phyloP scores from a whole-genome alignment of 2,113 vertebrate genomes.

The Pelvicachromis taeniatus region DNA sequence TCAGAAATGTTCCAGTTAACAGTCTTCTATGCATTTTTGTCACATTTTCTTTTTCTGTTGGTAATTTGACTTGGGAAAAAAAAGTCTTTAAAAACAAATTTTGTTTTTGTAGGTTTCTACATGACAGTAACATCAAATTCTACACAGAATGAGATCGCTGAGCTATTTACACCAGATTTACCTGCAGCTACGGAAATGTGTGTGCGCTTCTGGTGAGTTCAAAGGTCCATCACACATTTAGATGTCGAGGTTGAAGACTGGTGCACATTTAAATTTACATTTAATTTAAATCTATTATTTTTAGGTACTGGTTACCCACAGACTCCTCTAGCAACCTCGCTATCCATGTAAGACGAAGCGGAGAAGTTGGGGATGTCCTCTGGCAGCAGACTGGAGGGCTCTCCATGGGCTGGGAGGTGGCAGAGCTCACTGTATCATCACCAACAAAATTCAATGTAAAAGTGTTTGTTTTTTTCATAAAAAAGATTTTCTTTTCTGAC shows the following conservation, averaged over 20 bases:
- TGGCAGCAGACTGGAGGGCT: slow-evolving; percentile 55
- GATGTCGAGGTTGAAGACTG: not conserved
- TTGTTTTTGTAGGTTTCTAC: slow-evolving; percentile 60
- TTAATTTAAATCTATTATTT: not conserved
- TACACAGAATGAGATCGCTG: slow-evolving; percentile 8
- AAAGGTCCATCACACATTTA: not conserved
- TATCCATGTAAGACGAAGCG: slow-evolving; percentile 48
- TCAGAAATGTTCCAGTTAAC: not conserved
- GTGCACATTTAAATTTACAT: not conserved
- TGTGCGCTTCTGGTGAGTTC: slow-evolving; percentile 69
- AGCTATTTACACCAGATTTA: slow-evolving; percentile 59
- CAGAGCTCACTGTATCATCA: slow-evolving; percentile 70
- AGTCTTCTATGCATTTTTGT: not conserved
- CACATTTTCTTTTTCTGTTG: not conserved
- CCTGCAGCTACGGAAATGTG: slow-evolving; percentile 52
- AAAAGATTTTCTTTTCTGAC: not conserved
- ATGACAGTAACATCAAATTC: slow-evolving; percentile 42
- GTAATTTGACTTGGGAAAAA: not conserved
- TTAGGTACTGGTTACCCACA: slow-evolving; percentile 68
- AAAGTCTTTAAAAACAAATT: not conserved
- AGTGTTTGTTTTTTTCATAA: not conserved
- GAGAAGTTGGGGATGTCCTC: slow-evolving; percentile 9
- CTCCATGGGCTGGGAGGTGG: slow-evolving; percentile 66
- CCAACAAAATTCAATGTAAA: slow-evolving; percentile 58
- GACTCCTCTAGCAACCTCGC: slow-evolving; percentile 31